phyloP scores from a whole-genome alignment of 1,140 invertebrate species.

The Microvelia longipes region DNA sequence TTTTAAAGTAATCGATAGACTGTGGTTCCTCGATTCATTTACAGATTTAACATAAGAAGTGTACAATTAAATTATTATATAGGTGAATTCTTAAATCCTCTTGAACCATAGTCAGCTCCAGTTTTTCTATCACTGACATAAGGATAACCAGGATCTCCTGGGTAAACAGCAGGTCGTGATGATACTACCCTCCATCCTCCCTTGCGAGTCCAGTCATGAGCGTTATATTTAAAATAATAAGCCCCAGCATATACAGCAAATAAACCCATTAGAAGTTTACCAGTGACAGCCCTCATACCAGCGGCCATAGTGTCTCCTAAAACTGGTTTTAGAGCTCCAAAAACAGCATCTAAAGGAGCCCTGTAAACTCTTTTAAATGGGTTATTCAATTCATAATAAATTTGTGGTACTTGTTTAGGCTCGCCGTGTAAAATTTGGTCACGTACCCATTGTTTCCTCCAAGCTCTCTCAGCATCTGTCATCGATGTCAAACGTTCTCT shows the following conservation, averaged over 20 bases:
- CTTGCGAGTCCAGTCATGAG: constrained; percentile 52
- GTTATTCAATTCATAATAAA: constrained; percentile 52
- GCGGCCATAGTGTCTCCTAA: constrained; percentile 29
- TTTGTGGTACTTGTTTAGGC: constrained; percentile 45
- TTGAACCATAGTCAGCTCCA: constrained; percentile 9
- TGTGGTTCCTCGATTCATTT: no score
- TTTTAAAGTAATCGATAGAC: no score
- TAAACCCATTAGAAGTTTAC: constrained; percentile 40
- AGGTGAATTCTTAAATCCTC: constrained; percentile 15
- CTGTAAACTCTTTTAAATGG: constrained; percentile 60
- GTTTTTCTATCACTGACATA: neutral
- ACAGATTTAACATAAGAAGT: no score
- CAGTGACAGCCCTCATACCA: constrained; percentile 41
- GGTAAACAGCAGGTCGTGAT: constrained; percentile 36
- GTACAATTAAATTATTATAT: constrained; percentile 4
- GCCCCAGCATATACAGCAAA: constrained; percentile 34
- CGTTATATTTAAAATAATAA: constrained; percentile 68
- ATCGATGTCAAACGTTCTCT: constrained; percentile 65
- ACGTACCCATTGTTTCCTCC: constrained; percentile 65
- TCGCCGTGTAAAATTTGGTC: constrained; percentile 64
- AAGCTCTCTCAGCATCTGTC: constrained; percentile 64
- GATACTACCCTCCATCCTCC: constrained; percentile 44
- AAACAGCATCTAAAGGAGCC: constrained; percentile 43
- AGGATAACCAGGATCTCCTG: constrained; percentile 21
- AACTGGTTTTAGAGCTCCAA: constrained; percentile 2